Conservation (phyloP, 2,888 invertebrate species). For the Tachina grossa region DNA sequence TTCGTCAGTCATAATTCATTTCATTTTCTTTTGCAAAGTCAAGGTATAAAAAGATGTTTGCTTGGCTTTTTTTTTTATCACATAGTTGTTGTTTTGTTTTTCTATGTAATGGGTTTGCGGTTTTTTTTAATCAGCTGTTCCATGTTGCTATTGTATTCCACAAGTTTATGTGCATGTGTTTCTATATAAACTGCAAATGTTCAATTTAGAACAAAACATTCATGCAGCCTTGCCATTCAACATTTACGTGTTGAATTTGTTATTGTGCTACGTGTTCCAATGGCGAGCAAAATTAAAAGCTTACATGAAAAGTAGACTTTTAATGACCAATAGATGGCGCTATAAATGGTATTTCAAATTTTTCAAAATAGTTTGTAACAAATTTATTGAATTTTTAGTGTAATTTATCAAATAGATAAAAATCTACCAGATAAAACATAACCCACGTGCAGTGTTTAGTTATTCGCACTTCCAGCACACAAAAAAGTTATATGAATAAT, state of each 20-base stretch:
- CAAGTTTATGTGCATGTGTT: not conserved
- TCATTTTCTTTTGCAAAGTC: no score
- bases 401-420: no score
- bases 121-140: conserved; percentile 36
- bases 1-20: no score
- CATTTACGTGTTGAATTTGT: not conserved
- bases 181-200: conserved; percentile 1
- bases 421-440: no score
- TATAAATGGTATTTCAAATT: not conserved
- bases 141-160: not conserved
- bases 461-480: no score
- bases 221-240: conserved; percentile 34
- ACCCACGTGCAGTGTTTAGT: no score
- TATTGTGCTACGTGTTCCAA: conserved; percentile 31
- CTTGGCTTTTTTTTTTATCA: no score
- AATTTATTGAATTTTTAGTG: no score
- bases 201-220: not conserved
- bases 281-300: not conserved
- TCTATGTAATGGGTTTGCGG: not conserved
- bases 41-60: not conserved
- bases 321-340: conserved; percentile 26
- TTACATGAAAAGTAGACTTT: not conserved
- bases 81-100: not conserved
- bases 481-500: no score
- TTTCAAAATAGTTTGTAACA: no score